Base-by-base conservation (phyloP, 2,113 vertebrate species). In the Gambusia affinis region DNA sequence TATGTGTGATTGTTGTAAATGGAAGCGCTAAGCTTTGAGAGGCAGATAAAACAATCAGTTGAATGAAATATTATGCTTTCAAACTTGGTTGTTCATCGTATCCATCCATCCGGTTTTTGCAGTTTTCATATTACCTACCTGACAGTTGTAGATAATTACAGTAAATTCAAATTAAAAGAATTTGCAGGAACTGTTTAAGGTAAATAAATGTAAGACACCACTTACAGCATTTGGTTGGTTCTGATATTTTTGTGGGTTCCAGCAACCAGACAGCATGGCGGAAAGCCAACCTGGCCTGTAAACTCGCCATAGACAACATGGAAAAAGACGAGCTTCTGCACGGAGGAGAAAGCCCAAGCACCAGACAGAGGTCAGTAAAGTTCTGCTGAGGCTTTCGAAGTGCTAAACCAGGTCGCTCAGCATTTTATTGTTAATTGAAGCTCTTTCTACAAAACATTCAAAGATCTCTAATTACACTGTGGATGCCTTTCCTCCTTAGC, bases 211-310 rank as follows among this genome's bases (percentile, higher is more conserved):
- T 7, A 1, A 47, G 14, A 19, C 30, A 62, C 6, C 51, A 67
- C 27, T 12, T 31, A 1, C 6, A n/a, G 6, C 29, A 30, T 11
- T 70, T 2, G 62, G 39, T 51, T 61, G 0, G 1, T 71, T 60
- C 24, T 76, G 17, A 54, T 65, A 2, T 54, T n/a, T 12, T 54
- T 28, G 51, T 72, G 24, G 44, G 19, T 81, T 65, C 37, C 76
- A 98, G 97, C 94, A 98, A 98, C 79, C 97, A 97, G 95, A 95
- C 95, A 15, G 96, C 95, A 0, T 99, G 97, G 97, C 96, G 97
- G 85, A 99, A 98, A 79, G 95, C 97, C 22, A 98, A 98, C 85
- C 92, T 99, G 60, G 96, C 97, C 1, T 98, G 96, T 91, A 97
- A 97, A 92, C 93, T 97, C 60, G 93, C 96, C 47, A 97, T 98